Conservation (phyloP, 2,797 vertebrate genomes). For the Sebastes taczanowskii region DNA sequence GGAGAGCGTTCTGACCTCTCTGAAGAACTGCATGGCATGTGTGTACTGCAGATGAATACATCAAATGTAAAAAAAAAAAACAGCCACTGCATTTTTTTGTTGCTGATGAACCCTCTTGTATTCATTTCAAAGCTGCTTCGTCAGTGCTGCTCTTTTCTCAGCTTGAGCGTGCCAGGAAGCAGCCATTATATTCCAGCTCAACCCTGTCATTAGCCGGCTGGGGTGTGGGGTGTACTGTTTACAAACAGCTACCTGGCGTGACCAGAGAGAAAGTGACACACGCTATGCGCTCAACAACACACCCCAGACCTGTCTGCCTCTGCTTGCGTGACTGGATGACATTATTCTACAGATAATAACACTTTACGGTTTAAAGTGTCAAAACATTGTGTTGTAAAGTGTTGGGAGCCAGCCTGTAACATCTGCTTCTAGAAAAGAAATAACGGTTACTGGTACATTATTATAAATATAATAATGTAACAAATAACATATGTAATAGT, state of each 20-base stretch:
- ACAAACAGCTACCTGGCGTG: slow-evolving; percentile 61
- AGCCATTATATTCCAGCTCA: slow-evolving; percentile 47
- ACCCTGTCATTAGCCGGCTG: slow-evolving; percentile 57
- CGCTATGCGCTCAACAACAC: neutral
- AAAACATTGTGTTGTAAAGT: neutral
- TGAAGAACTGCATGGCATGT: neutral
- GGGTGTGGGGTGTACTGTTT: slow-evolving; percentile 43
- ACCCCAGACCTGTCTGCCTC: neutral
- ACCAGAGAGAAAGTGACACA: slow-evolving; percentile 56
- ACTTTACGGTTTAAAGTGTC: neutral
- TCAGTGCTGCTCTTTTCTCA: slow-evolving; percentile 42
- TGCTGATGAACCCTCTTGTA: neutral
- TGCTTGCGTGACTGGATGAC: neutral
- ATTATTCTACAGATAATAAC: slow-evolving; percentile 1
- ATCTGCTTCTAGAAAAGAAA: neutral
- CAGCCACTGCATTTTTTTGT: neutral
- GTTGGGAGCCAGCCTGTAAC: neutral
- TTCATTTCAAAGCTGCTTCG: slow-evolving; percentile 43
- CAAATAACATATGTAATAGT: neutral
- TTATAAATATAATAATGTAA: no score
- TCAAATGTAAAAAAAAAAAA: neutral
- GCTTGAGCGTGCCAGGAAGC: slow-evolving; percentile 29
- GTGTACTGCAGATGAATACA: neutral
- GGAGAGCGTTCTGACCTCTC: no score
- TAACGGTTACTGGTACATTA: neutral